A percentile compares a stretch with the other conserved stretches of the same genome.
Evolutionary conservation across 92 coral and sea anemone species (phyloP).

Genomic region (Meandrina meandrites): DNA sequence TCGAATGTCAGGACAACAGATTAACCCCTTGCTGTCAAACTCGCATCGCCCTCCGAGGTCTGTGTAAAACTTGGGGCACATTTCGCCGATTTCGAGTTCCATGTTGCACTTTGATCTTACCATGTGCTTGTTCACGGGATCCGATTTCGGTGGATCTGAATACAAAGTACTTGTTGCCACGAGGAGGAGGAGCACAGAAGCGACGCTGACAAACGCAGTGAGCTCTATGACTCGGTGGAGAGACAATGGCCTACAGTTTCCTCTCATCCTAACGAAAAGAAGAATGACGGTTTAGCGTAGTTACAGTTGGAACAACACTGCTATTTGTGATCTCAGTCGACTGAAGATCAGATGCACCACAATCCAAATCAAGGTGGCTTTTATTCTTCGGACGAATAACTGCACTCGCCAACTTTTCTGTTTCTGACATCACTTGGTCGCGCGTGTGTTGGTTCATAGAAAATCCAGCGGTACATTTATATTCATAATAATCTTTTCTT

Average conservation of each 20-base stretch:
- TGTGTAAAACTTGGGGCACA: conserved; percentile 64
- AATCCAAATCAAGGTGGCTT: no score
- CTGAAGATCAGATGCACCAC: not conserved
- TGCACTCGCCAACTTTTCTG: no score
- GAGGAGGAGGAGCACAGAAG: not conserved
- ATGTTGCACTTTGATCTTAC: conserved; percentile 3
- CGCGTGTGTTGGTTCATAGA: no score
- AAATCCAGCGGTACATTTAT: no score
- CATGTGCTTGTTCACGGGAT: conserved; percentile 19
- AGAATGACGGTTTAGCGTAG: not conserved
- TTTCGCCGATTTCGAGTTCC: conserved; percentile 45
- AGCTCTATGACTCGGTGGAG: not conserved
- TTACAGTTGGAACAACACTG: not conserved
- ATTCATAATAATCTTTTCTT: no score
- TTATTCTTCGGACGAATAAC: no score
- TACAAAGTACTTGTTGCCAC: not conserved
- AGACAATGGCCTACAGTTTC: no score
- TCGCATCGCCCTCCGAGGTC: conserved; percentile 58
- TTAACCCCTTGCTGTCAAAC: not conserved
- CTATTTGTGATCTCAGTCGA: not conserved
- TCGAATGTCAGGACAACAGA: conserved; percentile 69
- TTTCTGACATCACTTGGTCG: no score
- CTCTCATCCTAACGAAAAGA: not conserved
- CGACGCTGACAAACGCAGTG: not conserved
- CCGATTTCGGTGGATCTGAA: not conserved